Evolutionary conservation across 2,797 vertebrate genomes (phyloP), one percentile per base, ranked within the genome.

Genomic region (Phoebastria nigripes): DNA sequence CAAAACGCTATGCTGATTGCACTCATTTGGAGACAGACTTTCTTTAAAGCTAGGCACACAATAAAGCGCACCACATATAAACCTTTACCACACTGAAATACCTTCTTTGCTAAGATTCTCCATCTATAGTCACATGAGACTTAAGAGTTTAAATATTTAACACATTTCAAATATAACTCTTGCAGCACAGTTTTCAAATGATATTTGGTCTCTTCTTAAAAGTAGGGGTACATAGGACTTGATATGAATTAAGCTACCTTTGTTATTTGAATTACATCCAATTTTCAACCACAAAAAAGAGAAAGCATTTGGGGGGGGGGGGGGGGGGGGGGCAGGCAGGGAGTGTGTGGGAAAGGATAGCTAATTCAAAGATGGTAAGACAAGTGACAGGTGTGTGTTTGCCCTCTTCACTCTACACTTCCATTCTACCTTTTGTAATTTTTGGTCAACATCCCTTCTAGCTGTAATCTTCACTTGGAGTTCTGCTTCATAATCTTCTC

Each of bases 401-500:
- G 16, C 9, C 25, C 46, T 52, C 70, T 94, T 76, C 0, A 2
- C 46, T 66, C n/a, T 80, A 28, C 78, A 67, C 19, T 31, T 87
- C 63, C 79, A 16, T 58, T 79, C 52, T 96, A 98, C 99, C 98
- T 99, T 99, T 97, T 99, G 98, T 71, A 99, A 98, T 97, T 99
- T 99, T 95, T 98, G 96, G 74, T 98, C 97, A 98, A 99, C 96
- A 96, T 99, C 97, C 97, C 98, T 97, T 91, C 98, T 98, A 96
- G 96, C 97, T 78, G 99, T 99, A 95, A 99, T 99, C 98, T 99
- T 99, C 44, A 99, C 98, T 98, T 99, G 98, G 94, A 99, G 97
- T 89, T 99, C 98, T 87, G 99, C 99, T 96, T 99, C 99, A 94
- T 99, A 98, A 94, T 99, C 99, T 76, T 98, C 98, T 39, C 98